phyloP scores from a whole-genome alignment of 1,140 invertebrate genomes.

The Heterodera schachtii region DNA sequence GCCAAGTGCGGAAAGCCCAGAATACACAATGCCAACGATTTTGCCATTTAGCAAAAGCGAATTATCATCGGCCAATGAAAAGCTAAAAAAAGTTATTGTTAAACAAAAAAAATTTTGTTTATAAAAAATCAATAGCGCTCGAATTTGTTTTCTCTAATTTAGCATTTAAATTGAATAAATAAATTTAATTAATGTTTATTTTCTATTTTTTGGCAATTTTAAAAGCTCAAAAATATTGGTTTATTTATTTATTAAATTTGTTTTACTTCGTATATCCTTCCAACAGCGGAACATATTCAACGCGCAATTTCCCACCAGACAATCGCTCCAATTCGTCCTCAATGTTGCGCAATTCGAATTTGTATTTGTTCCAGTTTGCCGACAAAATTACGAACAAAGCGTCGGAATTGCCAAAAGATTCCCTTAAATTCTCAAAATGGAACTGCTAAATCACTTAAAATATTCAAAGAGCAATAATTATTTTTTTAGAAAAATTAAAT shows the following conservation, averaged over 20 bases:
- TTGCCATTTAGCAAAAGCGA: conserved; percentile 70
- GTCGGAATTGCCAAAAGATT: conserved; percentile 63
- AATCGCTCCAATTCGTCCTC: conserved; percentile 79
- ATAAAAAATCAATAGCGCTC: neutral
- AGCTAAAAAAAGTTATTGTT: conserved; percentile 34
- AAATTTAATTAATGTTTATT: neutral
- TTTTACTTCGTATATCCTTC: conserved; percentile 66
- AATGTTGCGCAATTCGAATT: conserved; percentile 79
- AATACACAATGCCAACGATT: conserved; percentile 87
- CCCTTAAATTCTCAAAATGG: conserved; percentile 32
- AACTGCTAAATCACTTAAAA: neutral
- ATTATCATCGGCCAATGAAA: conserved; percentile 38
- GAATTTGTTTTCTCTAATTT: neutral
- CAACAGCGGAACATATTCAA: conserved; percentile 75
- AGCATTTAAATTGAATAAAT: neutral
- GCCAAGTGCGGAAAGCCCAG: conserved; percentile 81
- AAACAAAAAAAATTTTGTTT: neutral
- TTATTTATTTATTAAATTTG: neutral
- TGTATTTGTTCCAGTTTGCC: conserved; percentile 75
- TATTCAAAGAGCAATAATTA: too few species aligned
- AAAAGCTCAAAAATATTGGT: too few species aligned
- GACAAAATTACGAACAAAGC: conserved; percentile 82
- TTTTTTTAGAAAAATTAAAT: too few species aligned
- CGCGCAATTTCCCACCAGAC: conserved; percentile 70
- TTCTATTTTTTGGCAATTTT: too few species aligned